Base-by-base conservation (phyloP, 2,797 vertebrate genomes). In the Sebastes trivittatus region DNA sequence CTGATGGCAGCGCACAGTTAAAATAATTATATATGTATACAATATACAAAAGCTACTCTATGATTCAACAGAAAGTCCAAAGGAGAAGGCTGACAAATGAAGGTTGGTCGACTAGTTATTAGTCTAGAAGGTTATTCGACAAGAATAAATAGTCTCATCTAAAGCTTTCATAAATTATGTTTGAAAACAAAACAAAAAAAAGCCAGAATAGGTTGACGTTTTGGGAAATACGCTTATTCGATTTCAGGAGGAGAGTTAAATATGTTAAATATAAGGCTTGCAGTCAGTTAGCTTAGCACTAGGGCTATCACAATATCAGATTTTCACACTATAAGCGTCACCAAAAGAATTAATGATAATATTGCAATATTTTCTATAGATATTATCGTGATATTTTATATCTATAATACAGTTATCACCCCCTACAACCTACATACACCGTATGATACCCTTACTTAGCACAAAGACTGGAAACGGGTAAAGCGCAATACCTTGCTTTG, bases 41-140 rank as follows among this genome's bases (percentile, higher is more conserved):
- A 90, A 89, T 90, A 78, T 88, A 92, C 87, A 92, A 90, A 92
- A 84, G 56, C 90, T 90, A 90, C 73, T 71, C 77, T 87, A 91
- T 63, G n/a, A 23, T 72, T 82, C 56, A 71, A 75, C 76, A 71
- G 69, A 52, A 72, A 38, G 18, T 38, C 72, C 10, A 14, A 23
- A 6, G 56, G 54, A 38, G n/a, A 18, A 9, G 38, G 62, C 18
- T 23, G 58, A 70, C 36, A 29, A 38, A 79, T 5, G 25, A 52
- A 27, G n/a, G 68, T 23, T 55, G 75, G 64, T 80, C 38, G 16
- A 74, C 72, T 78, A 11, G 65, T 80, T 38, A 18, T 58, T 18
- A 38, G 36, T 75, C 72, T 49, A 49, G 8, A 70, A 25, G 30
- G 62, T 76, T 75, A 42, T 20, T 76, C 4, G 23, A 76, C 77